Conservation (phyloP, 2,113 vertebrate genomes). For the Sitta europaea region DNA sequence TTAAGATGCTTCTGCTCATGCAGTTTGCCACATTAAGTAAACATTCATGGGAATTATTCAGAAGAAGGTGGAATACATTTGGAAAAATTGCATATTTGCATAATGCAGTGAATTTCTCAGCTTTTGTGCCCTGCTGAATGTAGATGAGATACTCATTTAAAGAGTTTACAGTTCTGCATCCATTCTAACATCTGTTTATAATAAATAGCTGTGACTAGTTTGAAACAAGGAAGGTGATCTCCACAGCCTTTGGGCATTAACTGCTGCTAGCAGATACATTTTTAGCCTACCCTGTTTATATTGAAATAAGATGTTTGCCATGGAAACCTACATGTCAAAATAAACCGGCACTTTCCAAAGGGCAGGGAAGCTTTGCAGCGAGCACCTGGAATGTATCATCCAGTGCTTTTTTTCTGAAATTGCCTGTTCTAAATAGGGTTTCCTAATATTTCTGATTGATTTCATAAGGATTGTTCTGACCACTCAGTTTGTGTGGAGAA, state of each 20-base stretch:
- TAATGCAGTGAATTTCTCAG: neutral
- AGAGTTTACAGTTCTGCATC: neutral
- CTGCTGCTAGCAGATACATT: neutral
- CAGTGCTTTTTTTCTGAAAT: neutral
- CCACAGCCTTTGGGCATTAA: neutral
- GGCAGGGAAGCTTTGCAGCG: neutral
- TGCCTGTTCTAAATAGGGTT: neutral
- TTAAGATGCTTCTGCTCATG: conserved; percentile 58
- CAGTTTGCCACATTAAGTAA: conserved; percentile 42
- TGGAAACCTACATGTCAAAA: neutral
- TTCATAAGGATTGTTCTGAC: neutral
- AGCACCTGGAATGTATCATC: neutral
- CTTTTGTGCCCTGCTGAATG: conserved; percentile 1
- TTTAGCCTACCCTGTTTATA: neutral
- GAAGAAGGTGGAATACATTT: neutral
- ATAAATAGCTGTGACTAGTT: neutral
- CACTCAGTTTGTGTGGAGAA: neutral
- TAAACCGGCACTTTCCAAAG: neutral
- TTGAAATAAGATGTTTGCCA: conserved; percentile 45
- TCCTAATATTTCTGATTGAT: neutral
- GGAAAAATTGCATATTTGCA: neutral
- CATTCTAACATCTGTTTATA: neutral
- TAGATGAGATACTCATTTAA: neutral
- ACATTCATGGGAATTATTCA: conserved; percentile 49
- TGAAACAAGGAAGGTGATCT: conserved; percentile 7